Base-by-base conservation (phyloP, 1,140 invertebrate genomes). In the Druon quercuslanigerum region DNA sequence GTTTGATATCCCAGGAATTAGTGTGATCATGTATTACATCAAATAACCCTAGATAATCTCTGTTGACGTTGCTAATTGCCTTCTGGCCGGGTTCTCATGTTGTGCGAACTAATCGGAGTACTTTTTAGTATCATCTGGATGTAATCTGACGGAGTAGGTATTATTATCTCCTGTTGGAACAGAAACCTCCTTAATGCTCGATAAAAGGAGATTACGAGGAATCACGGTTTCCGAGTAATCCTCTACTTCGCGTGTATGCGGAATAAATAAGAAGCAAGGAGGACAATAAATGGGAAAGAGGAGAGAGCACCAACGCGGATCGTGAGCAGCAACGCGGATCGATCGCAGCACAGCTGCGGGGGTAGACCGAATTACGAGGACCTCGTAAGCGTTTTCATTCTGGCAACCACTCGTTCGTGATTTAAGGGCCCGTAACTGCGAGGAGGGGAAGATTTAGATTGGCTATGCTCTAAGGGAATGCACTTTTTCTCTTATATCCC, bases 151-250 rank as follows among this genome's bases (percentile, higher is more conserved):
- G 60, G 60, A 66, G 60, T 4, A 33, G 11, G 25, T 16, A 46
- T 66, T 66, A 40, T 12, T 20, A 17, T 77, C 60, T 73, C 66
- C 77, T 73, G 56, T 66, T 19, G 16, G 52, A 9, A 13, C 16
- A 46, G 70, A 77, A 77, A 52, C 52, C 73, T 79, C 71, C 33
- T 81, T 79, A 82, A 83, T 83, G 74, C 75, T 51, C 76, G 76
- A 83, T 71, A 76, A 77, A 82, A 72, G 75, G 80, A 77, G 76
- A 83, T 73, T 79, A 54, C 16, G 51, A 17, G n/a, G 56, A 52
- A 33, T 54, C 56, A 77, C 19, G 54, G n/a, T 19, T 72, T 51
- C 75, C 50, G 52, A 16, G 76, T 20, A 14, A 54, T 54, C 74
- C 74, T 75, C 52, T 33, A 40, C 50, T 50, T 51, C 12, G 73